phyloP scores from a whole-genome alignment of 2,888 invertebrate genomes.

The Meteorus colon region DNA sequence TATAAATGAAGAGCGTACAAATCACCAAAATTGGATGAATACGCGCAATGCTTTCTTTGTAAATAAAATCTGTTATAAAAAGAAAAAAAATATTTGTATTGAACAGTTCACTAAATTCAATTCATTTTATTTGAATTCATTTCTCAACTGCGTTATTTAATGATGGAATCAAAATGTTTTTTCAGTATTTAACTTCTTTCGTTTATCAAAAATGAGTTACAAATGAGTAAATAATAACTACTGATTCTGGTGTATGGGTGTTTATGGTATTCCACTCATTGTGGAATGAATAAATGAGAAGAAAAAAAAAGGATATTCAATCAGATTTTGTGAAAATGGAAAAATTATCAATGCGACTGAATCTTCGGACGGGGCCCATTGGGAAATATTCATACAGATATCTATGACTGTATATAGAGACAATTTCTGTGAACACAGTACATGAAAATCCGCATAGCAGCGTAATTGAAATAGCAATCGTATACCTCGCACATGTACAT shows the following conservation, averaged over 20 bases:
- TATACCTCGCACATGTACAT: background rate
- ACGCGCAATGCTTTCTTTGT: background rate
- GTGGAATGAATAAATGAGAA: background rate
- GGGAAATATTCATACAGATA: slow-evolving; percentile 32
- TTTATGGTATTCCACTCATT: background rate
- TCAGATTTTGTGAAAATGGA: slow-evolving; percentile 56
- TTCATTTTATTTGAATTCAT: too few relatives aligned
- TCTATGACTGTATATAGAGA: slow-evolving; percentile 18
- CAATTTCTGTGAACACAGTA: slow-evolving; percentile 6
- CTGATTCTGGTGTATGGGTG: background rate
- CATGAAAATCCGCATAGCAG: slow-evolving; percentile 20
- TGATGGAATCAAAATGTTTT: too few relatives aligned
- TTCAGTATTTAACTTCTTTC: too few relatives aligned
- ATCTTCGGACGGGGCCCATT: slow-evolving; percentile 46
- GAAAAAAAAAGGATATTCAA: slow-evolving; percentile 52
- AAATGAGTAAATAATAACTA: background rate
- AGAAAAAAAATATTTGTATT: background rate
- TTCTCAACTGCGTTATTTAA: too few relatives aligned
- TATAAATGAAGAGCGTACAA: background rate
- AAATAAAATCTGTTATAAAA: background rate
- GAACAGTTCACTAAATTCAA: too few relatives aligned
- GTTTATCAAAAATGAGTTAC: too few relatives aligned
- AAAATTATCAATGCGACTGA: slow-evolving; percentile 55
- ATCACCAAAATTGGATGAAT: background rate
- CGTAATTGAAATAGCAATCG: slow-evolving; percentile 30